Evolutionary conservation across 2,888 invertebrate species (phyloP), one percentile per base, ranked within the genome.

Genomic region (Diaphora mendica): DNA sequence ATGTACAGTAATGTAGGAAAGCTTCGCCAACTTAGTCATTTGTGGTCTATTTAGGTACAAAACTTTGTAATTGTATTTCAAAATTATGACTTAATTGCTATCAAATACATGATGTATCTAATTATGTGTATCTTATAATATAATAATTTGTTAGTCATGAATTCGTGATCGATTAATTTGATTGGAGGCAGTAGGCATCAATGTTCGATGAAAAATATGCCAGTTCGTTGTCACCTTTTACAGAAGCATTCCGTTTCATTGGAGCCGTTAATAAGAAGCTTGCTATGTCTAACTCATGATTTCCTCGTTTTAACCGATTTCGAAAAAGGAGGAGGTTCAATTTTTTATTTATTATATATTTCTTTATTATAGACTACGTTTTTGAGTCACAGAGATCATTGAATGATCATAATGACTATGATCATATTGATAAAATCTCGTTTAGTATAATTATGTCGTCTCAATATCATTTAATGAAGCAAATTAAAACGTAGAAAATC

Each of bases 1-100:
- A 26, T 67, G 30, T 74, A 44, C 39, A 70, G 17, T 44, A 67
- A 51, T 68, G 51, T 71, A 70, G 70, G 73, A 70, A 73, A 70
- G 59, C 66, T 70, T 70, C 70, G 66, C 62, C 73, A 42, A 69
- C 26, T n/a, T n/a, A n/a, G n/a, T n/a, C n/a, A 62, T 59, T 44
- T 62, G 64, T 65, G 44, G 23, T 65, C 62, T 15, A 64, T 65
- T 73, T 30, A 62, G 17, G 0, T 1, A 59, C 26, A 26, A 26
- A 26, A 66, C 23, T 66, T 55, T 65, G 13, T 67, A 30, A 69
- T 69, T 55, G 30, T 55, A 30, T 68, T 33, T 15, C 51, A 48
- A 30, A 68, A 68, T 68, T 51, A 51, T 44, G 15, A 8, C 44
- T 66, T 44, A 44, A 44, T 65, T 39, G 39, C 65, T 65, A 39